Percentiles rank a stretch among this genome's conserved stretches.
Evolutionary conservation across 2,113 vertebrate species (phyloP).

Genomic region (Protobothrops flavoviridis): DNA sequence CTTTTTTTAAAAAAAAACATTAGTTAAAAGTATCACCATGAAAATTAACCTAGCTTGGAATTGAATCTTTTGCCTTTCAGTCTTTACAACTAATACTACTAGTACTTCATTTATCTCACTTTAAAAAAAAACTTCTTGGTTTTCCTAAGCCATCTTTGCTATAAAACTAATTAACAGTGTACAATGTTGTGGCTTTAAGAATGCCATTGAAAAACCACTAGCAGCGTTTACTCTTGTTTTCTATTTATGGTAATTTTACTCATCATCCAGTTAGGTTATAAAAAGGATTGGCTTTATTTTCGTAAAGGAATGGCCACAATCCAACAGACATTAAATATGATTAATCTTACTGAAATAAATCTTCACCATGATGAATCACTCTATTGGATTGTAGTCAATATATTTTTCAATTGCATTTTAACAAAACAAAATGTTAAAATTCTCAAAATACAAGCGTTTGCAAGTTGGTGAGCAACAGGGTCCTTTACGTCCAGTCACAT

Average conservation of each 20-base stretch:
- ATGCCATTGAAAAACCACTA: background rate
- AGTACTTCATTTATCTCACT: background rate
- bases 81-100: background rate
- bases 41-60: background rate
- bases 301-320: background rate
- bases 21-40: background rate
- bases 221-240: background rate
- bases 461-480: background rate
- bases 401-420: background rate
- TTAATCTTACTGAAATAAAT: slow-evolving; percentile 11
- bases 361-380: background rate
- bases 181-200: background rate
- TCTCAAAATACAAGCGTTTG: background rate
- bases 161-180: background rate
- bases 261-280: background rate
- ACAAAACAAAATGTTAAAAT: background rate
- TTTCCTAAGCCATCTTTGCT: background rate
- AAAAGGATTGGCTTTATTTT: background rate
- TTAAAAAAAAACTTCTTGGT: background rate
- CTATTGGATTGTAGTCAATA: background rate
- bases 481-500: background rate
- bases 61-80: background rate
- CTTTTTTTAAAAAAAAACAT: background rate
- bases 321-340: background rate
- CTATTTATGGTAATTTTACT: background rate